Evolutionary conservation across 2,797 vertebrate genomes (phyloP).

Genomic region (Paedocypris micromegethes): DNA sequence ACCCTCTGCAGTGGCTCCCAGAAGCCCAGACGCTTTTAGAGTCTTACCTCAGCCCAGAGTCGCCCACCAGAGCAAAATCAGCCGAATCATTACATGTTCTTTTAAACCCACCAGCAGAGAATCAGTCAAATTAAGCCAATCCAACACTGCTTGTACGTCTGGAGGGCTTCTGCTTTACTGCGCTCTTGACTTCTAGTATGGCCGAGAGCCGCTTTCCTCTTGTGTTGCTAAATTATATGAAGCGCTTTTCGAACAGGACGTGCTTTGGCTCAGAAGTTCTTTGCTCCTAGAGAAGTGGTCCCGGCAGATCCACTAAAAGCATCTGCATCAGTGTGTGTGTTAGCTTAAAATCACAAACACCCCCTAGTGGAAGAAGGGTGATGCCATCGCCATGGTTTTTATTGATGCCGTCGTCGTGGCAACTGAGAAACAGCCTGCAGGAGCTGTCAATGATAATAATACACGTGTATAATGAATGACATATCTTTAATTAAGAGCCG

Average conservation of each 20-base stretch:
- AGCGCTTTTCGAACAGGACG: no score
- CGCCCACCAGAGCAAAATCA: slow-evolving; percentile 16
- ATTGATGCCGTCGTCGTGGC: slow-evolving; percentile 29
- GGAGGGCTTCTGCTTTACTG: not conserved
- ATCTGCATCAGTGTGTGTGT: no score
- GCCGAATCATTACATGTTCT: slow-evolving; percentile 21
- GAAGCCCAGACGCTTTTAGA: slow-evolving; percentile 7
- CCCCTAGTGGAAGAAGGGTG: slow-evolving; percentile 21
- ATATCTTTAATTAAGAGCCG: slow-evolving; percentile 46
- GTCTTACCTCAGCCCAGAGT: slow-evolving; percentile 24
- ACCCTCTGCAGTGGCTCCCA: slow-evolving; percentile 28
- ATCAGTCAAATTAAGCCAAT: slow-evolving; percentile 10
- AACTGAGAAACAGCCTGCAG: slow-evolving; percentile 44
- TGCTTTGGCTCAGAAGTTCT: no score
- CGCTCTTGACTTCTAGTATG: not conserved
- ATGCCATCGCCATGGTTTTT: not conserved
- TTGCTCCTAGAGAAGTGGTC: no score
- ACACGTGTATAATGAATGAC: slow-evolving; percentile 1
- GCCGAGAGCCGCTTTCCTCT: no score
- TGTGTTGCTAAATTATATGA: no score
- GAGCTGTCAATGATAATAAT: slow-evolving; percentile 36
- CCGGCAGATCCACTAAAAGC: no score
- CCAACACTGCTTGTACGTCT: not conserved
- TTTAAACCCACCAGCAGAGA: slow-evolving; percentile 5
- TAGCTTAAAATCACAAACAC: slow-evolving; percentile 2